Evolutionary conservation across 2,888 invertebrate genomes (phyloP), one percentile per base, ranked within the genome.

Genomic region (Linnaemya vulpina): DNA sequence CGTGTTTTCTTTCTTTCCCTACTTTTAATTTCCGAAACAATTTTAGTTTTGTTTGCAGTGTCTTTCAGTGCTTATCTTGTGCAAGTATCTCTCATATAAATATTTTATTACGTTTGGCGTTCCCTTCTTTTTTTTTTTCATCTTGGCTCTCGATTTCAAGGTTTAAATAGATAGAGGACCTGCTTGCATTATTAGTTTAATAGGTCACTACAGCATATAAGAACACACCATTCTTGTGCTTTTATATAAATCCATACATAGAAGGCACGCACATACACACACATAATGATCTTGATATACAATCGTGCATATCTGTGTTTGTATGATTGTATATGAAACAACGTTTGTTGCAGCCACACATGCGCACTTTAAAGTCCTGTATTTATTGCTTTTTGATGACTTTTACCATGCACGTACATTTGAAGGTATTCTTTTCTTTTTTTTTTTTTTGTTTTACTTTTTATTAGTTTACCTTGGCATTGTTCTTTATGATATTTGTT

Each of bases 121-220:
- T 73, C n/a, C 3, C 3, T 71, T 30, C 22, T 58, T 17, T 63
- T 55, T 55, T 35, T 43, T 30, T 70, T 11, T 7, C 40, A 9
- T n/a, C n/a, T n/a, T n/a, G n/a, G 17, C 53, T 63, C 53, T 68
- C 25, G 65, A 74, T 82, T 85, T 82, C 85, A 85, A 82, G 82
- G 82, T 49, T 71, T 75, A 53, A 78, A 85, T 75, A 85, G 77
- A 74, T 53, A 58, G 74, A 79, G 74, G 74, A 85, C 85, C 82
- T 85, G 82, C 73, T 81, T 79, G 82, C 79, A 82, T n/a, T 79
- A 79, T 82, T 82, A 76, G 80, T 82, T 85, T 85, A 85, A 85
- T 85, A 85, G 85, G 85, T 85, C 85, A 85, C 74, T 80, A 30
- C 51, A 74, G 80, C 80, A 80, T 38, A 74, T 79, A 38, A 43